Evolutionary conservation across 2,113 vertebrate genomes (phyloP).

Genomic region (Mesoclemmys tuberculata): DNA sequence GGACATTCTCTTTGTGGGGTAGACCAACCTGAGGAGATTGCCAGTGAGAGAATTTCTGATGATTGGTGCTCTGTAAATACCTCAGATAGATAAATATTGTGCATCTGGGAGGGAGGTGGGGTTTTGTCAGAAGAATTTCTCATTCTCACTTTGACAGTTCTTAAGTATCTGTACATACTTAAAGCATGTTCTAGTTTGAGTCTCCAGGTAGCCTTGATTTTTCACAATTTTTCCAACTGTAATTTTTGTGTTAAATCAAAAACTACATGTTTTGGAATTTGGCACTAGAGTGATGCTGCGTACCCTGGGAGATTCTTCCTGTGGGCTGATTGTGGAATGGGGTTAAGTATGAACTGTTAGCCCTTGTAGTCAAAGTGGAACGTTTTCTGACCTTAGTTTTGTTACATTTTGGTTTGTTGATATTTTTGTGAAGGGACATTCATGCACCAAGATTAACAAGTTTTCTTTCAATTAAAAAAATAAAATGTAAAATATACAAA

Average conservation of each 20-base stretch:
- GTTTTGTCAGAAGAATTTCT: background rate
- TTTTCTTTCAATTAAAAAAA: background rate
- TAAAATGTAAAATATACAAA: background rate
- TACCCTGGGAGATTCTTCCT: background rate
- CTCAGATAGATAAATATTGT: background rate
- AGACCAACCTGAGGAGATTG: background rate
- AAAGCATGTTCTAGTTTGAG: background rate
- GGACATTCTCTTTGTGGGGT: fast-evolving
- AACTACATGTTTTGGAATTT: background rate
- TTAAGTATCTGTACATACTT: background rate
- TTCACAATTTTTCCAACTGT: background rate
- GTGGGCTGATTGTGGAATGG: fast-evolving
- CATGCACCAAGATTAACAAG: background rate
- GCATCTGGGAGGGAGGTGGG: background rate
- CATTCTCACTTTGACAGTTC: background rate
- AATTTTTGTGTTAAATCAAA: background rate
- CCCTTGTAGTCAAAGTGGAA: background rate
- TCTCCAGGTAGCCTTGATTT: background rate
- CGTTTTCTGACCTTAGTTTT: background rate
- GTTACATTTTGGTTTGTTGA: background rate
- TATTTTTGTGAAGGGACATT: background rate
- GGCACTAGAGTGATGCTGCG: background rate
- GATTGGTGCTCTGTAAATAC: background rate
- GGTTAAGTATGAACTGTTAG: background rate
- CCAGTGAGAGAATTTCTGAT: background rate